Conservation (phyloP, 2,888 invertebrate genomes). For the Pandemis corylana region DNA sequence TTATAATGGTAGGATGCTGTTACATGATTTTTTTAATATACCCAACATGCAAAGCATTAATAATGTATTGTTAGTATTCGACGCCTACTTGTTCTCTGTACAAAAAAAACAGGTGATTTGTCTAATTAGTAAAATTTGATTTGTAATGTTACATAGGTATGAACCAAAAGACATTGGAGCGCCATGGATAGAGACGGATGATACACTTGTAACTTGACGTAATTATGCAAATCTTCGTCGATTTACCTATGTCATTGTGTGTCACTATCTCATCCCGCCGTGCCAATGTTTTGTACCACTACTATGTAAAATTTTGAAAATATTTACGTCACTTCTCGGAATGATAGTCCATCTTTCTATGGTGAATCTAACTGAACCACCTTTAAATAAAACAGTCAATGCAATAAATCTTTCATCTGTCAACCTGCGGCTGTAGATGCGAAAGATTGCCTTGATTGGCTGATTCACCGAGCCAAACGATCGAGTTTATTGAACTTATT, state of each 20-base stretch:
- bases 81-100: slow-evolving; percentile 67
- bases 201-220: no score
- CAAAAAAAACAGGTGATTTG: not conserved
- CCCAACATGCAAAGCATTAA: slow-evolving; percentile 73
- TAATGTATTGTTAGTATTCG: slow-evolving; percentile 76
- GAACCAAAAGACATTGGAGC: no score
- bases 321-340: not conserved
- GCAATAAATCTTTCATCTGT: not conserved
- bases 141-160: no score
- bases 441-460: slow-evolving; percentile 5
- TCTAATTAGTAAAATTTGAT: not conserved
- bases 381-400: slow-evolving; percentile 2
- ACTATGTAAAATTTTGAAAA: not conserved
- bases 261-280: no score
- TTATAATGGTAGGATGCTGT: slow-evolving; percentile 40
- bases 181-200: no score
- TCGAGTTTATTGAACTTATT: slow-evolving; percentile 8
- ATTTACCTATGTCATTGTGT: no score
- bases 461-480: not conserved
- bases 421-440: not conserved
- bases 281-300: no score
- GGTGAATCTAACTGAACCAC: not conserved
- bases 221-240: no score
- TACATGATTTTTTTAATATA: slow-evolving; percentile 53
- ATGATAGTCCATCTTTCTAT: not conserved